Conservation (phyloP, 2,888 invertebrate species). For the Mechanitis messenoides region DNA sequence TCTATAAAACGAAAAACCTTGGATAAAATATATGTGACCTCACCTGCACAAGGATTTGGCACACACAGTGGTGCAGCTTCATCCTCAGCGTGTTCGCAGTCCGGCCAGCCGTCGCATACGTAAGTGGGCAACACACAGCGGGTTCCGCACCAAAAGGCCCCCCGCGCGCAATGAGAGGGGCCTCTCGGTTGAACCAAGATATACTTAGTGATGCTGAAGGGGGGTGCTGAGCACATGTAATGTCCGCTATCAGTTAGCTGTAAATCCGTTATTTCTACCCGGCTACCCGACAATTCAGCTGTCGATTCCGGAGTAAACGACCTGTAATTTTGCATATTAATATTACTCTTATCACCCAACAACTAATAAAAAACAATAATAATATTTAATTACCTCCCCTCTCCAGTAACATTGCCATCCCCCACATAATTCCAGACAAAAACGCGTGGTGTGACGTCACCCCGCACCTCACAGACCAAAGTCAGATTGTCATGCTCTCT, state of each 20-base stretch:
- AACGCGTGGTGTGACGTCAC: conserved; percentile 38
- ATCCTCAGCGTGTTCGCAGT: conserved; percentile 58
- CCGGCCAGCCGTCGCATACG: conserved; percentile 63
- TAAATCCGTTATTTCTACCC: conserved; percentile 39
- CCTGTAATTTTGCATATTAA: conserved; percentile 31
- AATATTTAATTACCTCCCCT: conserved; percentile 37
- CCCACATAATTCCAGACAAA: conserved; percentile 63
- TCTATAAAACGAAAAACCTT: no score
- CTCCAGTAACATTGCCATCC: conserved; percentile 37
- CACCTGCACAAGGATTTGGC: conserved; percentile 47
- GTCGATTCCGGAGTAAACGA: conserved; percentile 38
- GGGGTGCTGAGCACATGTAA: conserved; percentile 64
- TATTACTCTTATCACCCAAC: no score
- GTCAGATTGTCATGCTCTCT: conserved; percentile 56
- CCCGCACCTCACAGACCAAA: conserved; percentile 56
- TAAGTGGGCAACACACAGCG: conserved; percentile 61
- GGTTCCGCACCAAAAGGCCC: conserved; percentile 59
- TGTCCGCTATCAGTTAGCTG: conserved; percentile 53
- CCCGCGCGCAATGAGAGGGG: conserved; percentile 48
- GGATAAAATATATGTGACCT: conserved; percentile 30
- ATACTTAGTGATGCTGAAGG: conserved; percentile 60
- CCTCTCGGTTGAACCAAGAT: conserved; percentile 58
- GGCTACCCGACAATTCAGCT: conserved; percentile 37
- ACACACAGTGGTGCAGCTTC: conserved; percentile 51
- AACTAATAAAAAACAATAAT: not conserved